Evolutionary conservation across 2,113 vertebrate genomes (phyloP), one percentile per base, ranked within the genome.

Genomic region (Hydrochoerus hydrochaeris): DNA sequence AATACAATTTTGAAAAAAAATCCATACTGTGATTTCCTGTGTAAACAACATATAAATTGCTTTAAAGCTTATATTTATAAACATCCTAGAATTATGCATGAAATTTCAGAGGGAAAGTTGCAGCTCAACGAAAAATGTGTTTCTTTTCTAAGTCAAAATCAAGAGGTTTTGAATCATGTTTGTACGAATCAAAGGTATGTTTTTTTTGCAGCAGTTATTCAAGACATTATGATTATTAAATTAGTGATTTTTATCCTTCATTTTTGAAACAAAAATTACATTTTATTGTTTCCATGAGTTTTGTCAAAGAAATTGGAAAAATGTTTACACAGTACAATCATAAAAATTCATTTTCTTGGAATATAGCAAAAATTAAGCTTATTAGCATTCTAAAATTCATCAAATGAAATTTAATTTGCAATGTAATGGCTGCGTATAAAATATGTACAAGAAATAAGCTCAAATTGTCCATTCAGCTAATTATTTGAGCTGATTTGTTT

Each of bases 371-470:
- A 80, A 86, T 82, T 7, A 65, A 90, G 32, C 32, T 65, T 92
- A 86, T 67, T 90, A 85, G 3, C 78, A 81, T 95, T 90, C 6
- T 89, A 62, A 94, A 96, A 95, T 94, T 88, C 35, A 90, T 85
- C 60, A 91, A 13, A 28, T 96, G 30, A 16, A 77, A 96, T 88
- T 97, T 85, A 63, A 83, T 91, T 91, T 90, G 7, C 7, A 88
- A 73, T 58, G 8, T 60, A 95, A 85, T 85, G 7, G 6, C 35
- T 90, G 2, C 80, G 93, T 93, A 63, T 87, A n/a, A 87, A 92
- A 65, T 85, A 87, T 88, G 54, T n/a, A 13, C 1, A 49, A 2
- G 41, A 85, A 90, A 90, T 46, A 69, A 85, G 32, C 38, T 73
- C 8, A 87, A 58, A 52, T 49, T 90, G 5, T 46, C 28, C 5